Conservation (phyloP, 2,888 invertebrate genomes). For the Helleia helle region DNA sequence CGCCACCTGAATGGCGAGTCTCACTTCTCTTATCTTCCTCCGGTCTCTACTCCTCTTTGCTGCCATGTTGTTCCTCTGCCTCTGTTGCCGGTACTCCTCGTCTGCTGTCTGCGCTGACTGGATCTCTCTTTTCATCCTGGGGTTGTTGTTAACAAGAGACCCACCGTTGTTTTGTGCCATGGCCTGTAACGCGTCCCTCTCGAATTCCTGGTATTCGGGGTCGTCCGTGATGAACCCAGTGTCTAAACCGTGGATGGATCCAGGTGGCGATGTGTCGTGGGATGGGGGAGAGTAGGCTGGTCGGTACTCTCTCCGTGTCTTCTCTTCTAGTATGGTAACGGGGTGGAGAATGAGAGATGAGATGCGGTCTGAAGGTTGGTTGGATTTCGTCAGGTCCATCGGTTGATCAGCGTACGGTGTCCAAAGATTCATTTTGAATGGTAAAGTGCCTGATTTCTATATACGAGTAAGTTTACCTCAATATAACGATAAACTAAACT, state of each 20-base stretch:
- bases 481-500: too few species aligned
- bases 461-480: too few species aligned
- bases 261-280: neutral
- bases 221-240: slow-evolving; percentile 49
- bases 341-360: neutral
- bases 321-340: neutral
- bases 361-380: neutral
- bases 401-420: slow-evolving; percentile 2
- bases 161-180: slow-evolving; percentile 76
- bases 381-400: neutral
- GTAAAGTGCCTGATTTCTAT: too few species aligned
- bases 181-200: slow-evolving; percentile 77
- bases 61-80: slow-evolving; percentile 94
- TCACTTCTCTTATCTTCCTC: slow-evolving; percentile 91
- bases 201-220: slow-evolving; percentile 77
- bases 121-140: slow-evolving; percentile 26
- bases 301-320: neutral
- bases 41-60: slow-evolving; percentile 95
- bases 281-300: neutral
- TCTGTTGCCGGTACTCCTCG: slow-evolving; percentile 90
- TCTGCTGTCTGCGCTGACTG: slow-evolving; percentile 42
- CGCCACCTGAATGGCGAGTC: slow-evolving; percentile 90
- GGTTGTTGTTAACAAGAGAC: slow-evolving; percentile 68
- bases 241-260: slow-evolving; percentile 17
- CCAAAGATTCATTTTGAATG: neutral